Percentiles rank a stretch among this genome's conserved stretches.
These are phyloP conservation scores for Glyptemys insculpta DNA, from an alignment of 2,797 vertebrate genomes.

Conservation along the genomic window DNA sequence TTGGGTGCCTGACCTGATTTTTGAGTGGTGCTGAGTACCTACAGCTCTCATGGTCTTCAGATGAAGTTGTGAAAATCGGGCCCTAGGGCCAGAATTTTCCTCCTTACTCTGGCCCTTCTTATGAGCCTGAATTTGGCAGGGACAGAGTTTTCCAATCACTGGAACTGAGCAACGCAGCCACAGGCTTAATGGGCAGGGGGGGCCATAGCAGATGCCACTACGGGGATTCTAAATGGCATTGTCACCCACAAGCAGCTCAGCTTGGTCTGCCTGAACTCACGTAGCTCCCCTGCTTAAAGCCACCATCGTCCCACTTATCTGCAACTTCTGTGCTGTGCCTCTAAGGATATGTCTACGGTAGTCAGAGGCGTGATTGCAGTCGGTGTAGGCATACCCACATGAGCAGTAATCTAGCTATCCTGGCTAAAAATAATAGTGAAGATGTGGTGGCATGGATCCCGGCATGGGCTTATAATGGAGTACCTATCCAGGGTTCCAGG, in stretches of 20 bases:
- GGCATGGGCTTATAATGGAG: too few species aligned
- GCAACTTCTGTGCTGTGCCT: not conserved
- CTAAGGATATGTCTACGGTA: too few species aligned
- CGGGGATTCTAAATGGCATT: not conserved
- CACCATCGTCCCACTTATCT: not conserved
- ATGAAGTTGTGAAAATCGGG: not conserved
- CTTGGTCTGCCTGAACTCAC: not conserved
- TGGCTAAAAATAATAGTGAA: too few species aligned
- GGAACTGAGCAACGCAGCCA: not conserved
- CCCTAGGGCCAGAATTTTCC: not conserved
- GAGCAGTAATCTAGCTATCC: too few species aligned
- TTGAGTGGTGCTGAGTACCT: not conserved
- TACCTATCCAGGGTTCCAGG: too few species aligned
- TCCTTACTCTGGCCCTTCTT: not conserved
- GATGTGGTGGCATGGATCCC: too few species aligned
- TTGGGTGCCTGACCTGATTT: too few species aligned
- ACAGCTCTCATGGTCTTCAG: not conserved
- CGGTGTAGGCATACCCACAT: too few species aligned
- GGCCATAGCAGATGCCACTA: not conserved
- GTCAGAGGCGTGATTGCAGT: too few species aligned
- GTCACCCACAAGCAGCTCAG: not conserved
- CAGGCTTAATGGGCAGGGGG: not conserved
- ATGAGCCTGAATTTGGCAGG: not conserved
- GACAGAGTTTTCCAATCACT: not conserved
- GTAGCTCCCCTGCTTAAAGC: not conserved